Conservation (phyloP, 1,140 invertebrate species). For the Aphidius gifuensis region DNA sequence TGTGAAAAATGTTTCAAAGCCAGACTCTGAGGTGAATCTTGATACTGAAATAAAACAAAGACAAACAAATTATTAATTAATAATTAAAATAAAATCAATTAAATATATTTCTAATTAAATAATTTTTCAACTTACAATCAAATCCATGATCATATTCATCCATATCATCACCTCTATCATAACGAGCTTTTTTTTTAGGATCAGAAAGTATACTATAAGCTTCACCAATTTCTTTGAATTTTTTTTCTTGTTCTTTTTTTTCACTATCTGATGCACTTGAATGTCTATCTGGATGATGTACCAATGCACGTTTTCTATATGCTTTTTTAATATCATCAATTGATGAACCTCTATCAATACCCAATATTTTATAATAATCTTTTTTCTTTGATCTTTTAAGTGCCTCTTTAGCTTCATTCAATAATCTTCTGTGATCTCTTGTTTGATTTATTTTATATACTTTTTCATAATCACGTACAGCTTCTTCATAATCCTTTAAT, state of each 20-base stretch:
- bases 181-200: slow-evolving; percentile 84
- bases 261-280: slow-evolving; percentile 78
- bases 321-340: slow-evolving; percentile 96
- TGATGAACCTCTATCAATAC: slow-evolving; percentile 77
- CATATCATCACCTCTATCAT: slow-evolving; percentile 90
- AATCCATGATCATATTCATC: slow-evolving; percentile 64
- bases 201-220: slow-evolving; percentile 95
- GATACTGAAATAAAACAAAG: slow-evolving; percentile 50
- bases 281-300: slow-evolving; percentile 88
- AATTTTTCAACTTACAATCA: slow-evolving; percentile 37
- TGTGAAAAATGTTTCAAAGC: slow-evolving; percentile 78
- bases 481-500: slow-evolving; percentile 81
- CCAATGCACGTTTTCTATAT: slow-evolving; percentile 86
- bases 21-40: slow-evolving; percentile 70
- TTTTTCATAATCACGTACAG: slow-evolving; percentile 88
- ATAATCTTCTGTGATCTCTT: slow-evolving; percentile 69
- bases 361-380: slow-evolving; percentile 97
- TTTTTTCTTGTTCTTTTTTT: slow-evolving; percentile 87
- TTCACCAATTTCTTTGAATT: slow-evolving; percentile 97
- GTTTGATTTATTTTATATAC: slow-evolving; percentile 81
- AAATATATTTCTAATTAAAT: slow-evolving; percentile 17
- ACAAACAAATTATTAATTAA: slow-evolving; percentile 25
- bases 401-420: slow-evolving; percentile 83
- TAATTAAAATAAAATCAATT: slow-evolving; percentile 32
- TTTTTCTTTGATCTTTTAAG: slow-evolving; percentile 91